Evolutionary conservation across 1,140 invertebrate species (phyloP).

Genomic region (Drosophila funebris): DNA sequence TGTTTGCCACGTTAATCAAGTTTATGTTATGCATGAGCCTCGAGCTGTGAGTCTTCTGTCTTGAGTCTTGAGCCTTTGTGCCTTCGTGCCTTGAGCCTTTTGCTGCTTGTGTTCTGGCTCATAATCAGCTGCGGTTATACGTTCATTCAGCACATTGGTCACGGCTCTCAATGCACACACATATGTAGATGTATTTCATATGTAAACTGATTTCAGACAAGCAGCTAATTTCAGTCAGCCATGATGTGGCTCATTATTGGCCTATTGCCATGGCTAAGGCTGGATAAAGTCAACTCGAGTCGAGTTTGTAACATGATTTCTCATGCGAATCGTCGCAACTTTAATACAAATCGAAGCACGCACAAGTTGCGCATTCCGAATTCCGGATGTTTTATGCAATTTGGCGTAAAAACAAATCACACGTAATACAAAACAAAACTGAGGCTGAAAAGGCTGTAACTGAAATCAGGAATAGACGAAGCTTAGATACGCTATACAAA

Average conservation of each 20-base stretch:
- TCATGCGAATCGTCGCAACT: slow-evolving; percentile 36
- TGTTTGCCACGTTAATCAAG: slow-evolving; percentile 56
- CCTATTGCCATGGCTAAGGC: slow-evolving; percentile 25
- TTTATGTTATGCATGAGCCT: slow-evolving; percentile 58
- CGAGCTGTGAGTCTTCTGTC: background rate
- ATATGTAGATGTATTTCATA: slow-evolving; percentile 21
- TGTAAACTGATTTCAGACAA: slow-evolving; percentile 52
- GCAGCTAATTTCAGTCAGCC: slow-evolving; percentile 65
- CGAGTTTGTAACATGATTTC: background rate
- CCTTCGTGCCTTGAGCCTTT: background rate
- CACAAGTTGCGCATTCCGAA: slow-evolving; percentile 41
- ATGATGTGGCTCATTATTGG: slow-evolving; percentile 66
- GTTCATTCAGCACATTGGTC: no score
- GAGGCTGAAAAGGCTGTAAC: background rate
- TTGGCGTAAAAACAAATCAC: slow-evolving; percentile 74
- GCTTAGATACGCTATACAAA: background rate
- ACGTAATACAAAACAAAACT: slow-evolving; percentile 49
- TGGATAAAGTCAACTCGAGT: slow-evolving; percentile 27
- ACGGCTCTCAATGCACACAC: background rate
- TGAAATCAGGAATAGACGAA: background rate
- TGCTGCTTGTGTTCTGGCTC: slow-evolving; percentile 13
- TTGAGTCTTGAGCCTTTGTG: background rate
- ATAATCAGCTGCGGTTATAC: slow-evolving; percentile 62
- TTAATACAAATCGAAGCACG: slow-evolving; percentile 61
- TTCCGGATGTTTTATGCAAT: slow-evolving; percentile 70